Evolutionary conservation across 1,140 invertebrate genomes (phyloP).

Genomic region (Epicauta chinensis): DNA sequence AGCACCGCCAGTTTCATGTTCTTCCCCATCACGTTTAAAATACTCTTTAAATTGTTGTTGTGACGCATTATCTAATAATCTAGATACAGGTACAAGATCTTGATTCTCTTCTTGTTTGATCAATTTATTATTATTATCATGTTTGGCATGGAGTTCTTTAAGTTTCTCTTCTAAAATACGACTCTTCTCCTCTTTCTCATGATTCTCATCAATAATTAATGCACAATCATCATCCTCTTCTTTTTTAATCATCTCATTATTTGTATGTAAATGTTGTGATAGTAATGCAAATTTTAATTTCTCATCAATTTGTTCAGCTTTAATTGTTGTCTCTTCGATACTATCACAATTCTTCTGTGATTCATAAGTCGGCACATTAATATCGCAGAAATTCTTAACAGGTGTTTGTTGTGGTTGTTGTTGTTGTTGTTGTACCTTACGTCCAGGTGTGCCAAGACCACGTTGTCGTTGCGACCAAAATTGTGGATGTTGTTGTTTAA

Average conservation of each 20-base stretch:
- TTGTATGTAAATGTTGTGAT: constrained; percentile 62
- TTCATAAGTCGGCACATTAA: constrained; percentile 35
- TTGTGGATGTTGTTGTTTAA: constrained; percentile 89
- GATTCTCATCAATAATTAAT: constrained; percentile 63
- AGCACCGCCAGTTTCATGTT: constrained; percentile 32
- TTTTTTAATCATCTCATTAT: constrained; percentile 34
- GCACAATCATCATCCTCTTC: constrained; percentile 57
- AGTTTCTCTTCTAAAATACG: constrained; percentile 37
- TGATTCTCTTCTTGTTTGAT: constrained; percentile 44
- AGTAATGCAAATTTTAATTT: constrained; percentile 73
- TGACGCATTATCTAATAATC: constrained; percentile 72
- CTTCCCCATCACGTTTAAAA: constrained; percentile 49
- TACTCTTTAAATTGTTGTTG: constrained; percentile 56
- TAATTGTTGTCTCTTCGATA: constrained; percentile 37
- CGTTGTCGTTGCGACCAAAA: constrained; percentile 74
- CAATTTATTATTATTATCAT: constrained; percentile 22
- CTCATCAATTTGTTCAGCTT: constrained; percentile 44
- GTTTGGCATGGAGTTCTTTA: constrained; percentile 38
- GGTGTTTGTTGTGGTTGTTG: too few relatives aligned
- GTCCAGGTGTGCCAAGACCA: constrained; percentile 45
- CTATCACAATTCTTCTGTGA: constrained; percentile 29
- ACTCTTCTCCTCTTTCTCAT: constrained; percentile 27
- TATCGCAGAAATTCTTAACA: constrained; percentile 31
- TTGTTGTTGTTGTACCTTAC: constrained; percentile 44
- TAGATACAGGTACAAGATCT: constrained; percentile 71